Percentiles rank a stretch among this genome's conserved stretches.
phyloP scores from a whole-genome alignment of 2,888 invertebrate species.

The Thera britannica region DNA sequence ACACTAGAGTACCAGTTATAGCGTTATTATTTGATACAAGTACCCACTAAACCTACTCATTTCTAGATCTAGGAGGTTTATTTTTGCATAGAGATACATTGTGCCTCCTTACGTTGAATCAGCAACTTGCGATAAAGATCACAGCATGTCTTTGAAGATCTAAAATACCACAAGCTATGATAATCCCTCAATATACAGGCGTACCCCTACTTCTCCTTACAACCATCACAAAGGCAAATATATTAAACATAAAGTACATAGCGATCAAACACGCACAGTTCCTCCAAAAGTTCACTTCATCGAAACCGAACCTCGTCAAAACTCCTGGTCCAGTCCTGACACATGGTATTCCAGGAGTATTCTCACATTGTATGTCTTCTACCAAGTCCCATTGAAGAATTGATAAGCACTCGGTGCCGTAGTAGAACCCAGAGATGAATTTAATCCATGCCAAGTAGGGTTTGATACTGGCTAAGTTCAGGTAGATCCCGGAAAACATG shows the following conservation, averaged over 20 bases:
- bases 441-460: conserved; percentile 83
- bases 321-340: conserved; percentile 86
- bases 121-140: background rate
- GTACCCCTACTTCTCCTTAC: conserved; percentile 73
- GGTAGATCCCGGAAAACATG: conserved; percentile 88
- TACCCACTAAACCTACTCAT: too few relatives aligned
- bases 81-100: too few relatives aligned
- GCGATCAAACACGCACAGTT: conserved; percentile 71
- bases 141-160: background rate
- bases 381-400: conserved; percentile 87
- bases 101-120: too few relatives aligned
- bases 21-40: too few relatives aligned
- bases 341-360: conserved; percentile 84
- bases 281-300: conserved; percentile 68
- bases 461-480: conserved; percentile 86
- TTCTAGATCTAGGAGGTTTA: too few relatives aligned
- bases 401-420: conserved; percentile 88
- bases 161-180: background rate
- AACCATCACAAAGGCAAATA: conserved; percentile 74
- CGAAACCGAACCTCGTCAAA: conserved; percentile 82
- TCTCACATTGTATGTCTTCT: conserved; percentile 83
- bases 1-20: too few relatives aligned
- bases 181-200: conserved; percentile 68
- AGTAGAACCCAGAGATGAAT: conserved; percentile 89
- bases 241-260: conserved; percentile 69